Base-by-base conservation (phyloP, 2,888 invertebrate species). In the Caenorhabditis parvicauda region DNA sequence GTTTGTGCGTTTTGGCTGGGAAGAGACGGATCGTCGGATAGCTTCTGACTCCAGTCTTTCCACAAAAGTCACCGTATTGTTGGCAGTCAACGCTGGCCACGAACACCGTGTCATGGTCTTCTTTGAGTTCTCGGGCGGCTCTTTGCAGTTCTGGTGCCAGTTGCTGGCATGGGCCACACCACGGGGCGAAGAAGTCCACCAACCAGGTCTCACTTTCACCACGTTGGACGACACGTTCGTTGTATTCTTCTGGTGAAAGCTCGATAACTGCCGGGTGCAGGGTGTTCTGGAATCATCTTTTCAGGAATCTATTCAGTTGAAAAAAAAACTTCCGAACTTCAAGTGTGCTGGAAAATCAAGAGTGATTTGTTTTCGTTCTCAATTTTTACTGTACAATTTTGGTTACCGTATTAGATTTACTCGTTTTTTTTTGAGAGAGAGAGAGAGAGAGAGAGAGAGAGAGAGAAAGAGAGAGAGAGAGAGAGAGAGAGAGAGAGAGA, bases 141-240 rank as follows among this genome's bases (percentile, higher is more conserved):
- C 84, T 84, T 39, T 87, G 84, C 86, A 87, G 89, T 72, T 88
- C 86, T 0, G 88, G 87, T 9, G 86, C 85, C 63, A 89, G 57
- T 65, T 87, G 86, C 74, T 87, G 87, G 79, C 89, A 89, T 0
- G 88, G 88, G 2, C 87, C 87, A 82, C 89, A 89, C 88, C 88
- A 89, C 0, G 88, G 87, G 12, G 88, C 88, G 80, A 85, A 89
- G 82, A 87, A 89, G 82, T 88, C 88, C 2, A 89, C 86, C 24
- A 88, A 79, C 88, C 88, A 89, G 3, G 88, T 81, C 57, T 86
- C 85, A 44, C 85, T 83, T 7, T 79, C 75, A 1, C 83, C 82
- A 73, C 87, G 87, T 25, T 84, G 82, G 14, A 82, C 81, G 28
- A 89, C 84, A 21, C 77, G 80, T 21, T 82, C 71, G 39, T 86